These are phyloP conservation scores for Hoplodrina ambigua DNA, from an alignment of 2,888 invertebrate species.

Conservation along the genomic window DNA sequence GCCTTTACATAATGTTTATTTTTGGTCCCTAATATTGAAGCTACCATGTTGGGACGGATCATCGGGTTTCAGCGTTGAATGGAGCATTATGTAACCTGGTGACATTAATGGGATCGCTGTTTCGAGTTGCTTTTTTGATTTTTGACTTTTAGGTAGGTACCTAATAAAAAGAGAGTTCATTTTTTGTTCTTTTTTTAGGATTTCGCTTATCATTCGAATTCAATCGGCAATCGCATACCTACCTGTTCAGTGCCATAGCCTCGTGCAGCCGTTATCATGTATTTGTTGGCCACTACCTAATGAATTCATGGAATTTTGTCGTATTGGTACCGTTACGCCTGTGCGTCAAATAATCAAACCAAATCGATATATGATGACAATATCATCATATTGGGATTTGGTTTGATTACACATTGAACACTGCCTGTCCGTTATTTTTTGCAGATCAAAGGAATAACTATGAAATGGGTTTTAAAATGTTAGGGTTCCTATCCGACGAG, in stretches of 20 bases:
- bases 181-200: not conserved
- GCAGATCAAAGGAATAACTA: slow-evolving; percentile 4
- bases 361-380: not conserved
- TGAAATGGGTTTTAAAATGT: not conserved
- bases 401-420: slow-evolving; percentile 24
- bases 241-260: slow-evolving; percentile 2
- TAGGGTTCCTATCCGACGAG: not conserved
- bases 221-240: slow-evolving; percentile 23
- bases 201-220: slow-evolving; percentile 13
- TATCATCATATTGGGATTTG: slow-evolving; percentile 35
- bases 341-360: not conserved
- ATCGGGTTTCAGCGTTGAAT: slow-evolving; percentile 31
- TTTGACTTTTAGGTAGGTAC: slow-evolving; percentile 5
- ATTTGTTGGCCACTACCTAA: slow-evolving; percentile 10
- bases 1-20: slow-evolving; percentile 28
- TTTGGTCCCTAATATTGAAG: slow-evolving; percentile 9
- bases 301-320: slow-evolving; percentile 30
- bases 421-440: slow-evolving; percentile 17
- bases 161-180: not conserved
- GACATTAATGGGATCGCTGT: slow-evolving; percentile 25
- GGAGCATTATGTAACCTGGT: slow-evolving; percentile 21
- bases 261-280: not conserved
- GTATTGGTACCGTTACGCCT: slow-evolving; percentile 14
- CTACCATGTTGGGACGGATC: slow-evolving; percentile 20
- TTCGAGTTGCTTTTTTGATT: slow-evolving; percentile 16